A percentile compares a stretch with the other conserved stretches of the same genome.
Evolutionary conservation across 2,113 vertebrate species (phyloP).

Genomic region (Heteronetta atricapilla): DNA sequence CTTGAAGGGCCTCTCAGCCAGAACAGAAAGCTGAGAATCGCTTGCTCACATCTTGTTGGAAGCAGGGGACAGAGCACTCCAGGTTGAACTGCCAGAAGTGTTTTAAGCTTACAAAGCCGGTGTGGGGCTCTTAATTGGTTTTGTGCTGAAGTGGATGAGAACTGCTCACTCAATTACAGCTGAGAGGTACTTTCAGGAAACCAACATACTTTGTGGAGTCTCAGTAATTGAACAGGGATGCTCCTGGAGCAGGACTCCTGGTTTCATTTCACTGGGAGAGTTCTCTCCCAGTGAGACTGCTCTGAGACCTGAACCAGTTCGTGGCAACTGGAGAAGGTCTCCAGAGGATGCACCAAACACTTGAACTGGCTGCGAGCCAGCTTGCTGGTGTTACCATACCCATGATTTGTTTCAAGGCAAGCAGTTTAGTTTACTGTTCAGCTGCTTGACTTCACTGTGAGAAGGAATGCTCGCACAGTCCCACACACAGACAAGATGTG

Average conservation of each 20-base stretch:
- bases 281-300: not conserved
- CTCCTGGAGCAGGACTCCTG: not conserved
- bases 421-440: not conserved
- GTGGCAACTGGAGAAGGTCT: slow-evolving; percentile 1
- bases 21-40: not conserved
- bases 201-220: not conserved
- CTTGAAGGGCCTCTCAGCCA: not conserved
- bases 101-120: not conserved
- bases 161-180: not conserved
- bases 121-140: not conserved
- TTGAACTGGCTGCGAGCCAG: not conserved
- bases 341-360: not conserved
- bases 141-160: not conserved
- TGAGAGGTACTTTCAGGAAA: not conserved
- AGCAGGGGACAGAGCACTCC: not conserved
- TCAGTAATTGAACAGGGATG: not conserved
- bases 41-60: not conserved
- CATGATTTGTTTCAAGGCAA: not conserved
- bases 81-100: not conserved
- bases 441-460: not conserved
- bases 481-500: fast-evolving
- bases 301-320: not conserved
- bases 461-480: fast-evolving
- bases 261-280: not conserved
- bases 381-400: not conserved